phyloP scores from a whole-genome alignment of 2,888 invertebrate species.

The Patella caerulea region DNA sequence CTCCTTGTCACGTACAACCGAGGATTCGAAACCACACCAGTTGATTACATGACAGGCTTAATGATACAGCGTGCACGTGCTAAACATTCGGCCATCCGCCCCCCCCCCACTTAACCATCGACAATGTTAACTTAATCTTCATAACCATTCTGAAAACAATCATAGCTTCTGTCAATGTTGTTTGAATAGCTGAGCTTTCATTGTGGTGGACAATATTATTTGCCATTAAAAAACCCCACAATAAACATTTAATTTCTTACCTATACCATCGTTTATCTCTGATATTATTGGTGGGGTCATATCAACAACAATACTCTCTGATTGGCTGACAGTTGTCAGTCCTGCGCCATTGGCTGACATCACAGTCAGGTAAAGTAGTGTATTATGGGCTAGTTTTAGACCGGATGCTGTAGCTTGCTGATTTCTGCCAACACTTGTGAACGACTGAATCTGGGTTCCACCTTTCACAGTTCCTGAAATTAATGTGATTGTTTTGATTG shows the following conservation, averaged over 20 bases:
- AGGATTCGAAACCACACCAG: too few species aligned
- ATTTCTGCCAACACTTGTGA: slow-evolving; percentile 41
- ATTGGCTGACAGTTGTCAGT: slow-evolving; percentile 40
- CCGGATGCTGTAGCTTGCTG: slow-evolving; percentile 42
- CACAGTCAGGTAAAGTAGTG: slow-evolving; percentile 48
- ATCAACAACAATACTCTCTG: slow-evolving; percentile 44
- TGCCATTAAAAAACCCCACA: neutral
- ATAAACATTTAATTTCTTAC: slow-evolving; percentile 17
- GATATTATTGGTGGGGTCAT: slow-evolving; percentile 47
- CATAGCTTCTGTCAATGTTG: too few species aligned
- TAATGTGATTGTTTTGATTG: neutral
- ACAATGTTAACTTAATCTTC: too few species aligned
- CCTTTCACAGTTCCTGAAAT: slow-evolving; percentile 42
- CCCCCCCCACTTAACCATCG: too few species aligned
- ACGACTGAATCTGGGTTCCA: slow-evolving; percentile 43
- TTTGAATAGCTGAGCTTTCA: too few species aligned
- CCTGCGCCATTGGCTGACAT: slow-evolving; percentile 51
- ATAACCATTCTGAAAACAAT: too few species aligned
- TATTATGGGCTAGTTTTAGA: slow-evolving; percentile 43
- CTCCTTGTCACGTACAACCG: too few species aligned
- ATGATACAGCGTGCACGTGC: too few species aligned
- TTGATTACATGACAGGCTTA: too few species aligned
- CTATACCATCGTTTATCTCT: slow-evolving; percentile 44
- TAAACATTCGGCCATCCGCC: too few species aligned
- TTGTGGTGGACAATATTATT: too few species aligned